A percentile compares a stretch with the other conserved stretches of the same genome.
Evolutionary conservation across 2,113 vertebrate species (phyloP).

Genomic region (Pontoporia blainvillei): DNA sequence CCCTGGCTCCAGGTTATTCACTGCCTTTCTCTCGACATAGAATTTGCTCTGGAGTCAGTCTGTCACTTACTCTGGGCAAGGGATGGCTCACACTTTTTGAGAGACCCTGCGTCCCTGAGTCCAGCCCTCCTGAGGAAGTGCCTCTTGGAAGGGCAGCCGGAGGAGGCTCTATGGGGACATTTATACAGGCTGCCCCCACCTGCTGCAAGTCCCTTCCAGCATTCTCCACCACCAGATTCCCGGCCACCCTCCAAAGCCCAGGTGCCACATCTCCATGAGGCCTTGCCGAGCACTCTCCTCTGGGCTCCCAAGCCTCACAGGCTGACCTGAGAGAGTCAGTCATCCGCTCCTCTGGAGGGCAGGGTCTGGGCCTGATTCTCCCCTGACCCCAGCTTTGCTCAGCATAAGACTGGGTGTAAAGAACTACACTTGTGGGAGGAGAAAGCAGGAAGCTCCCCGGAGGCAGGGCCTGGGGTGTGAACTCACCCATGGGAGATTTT

Average conservation of each 20-base stretch:
- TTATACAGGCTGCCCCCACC: neutral
- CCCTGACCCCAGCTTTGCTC: neutral
- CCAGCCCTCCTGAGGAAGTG: neutral
- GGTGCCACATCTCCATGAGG: neutral
- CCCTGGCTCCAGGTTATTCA: slow-evolving; percentile 59
- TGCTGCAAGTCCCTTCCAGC: neutral
- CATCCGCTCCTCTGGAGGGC: neutral
- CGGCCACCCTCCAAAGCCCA: neutral
- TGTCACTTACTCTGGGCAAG: slow-evolving; percentile 83
- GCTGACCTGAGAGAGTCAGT: neutral
- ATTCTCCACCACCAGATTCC: neutral
- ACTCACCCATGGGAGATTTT: slow-evolving; percentile 86
- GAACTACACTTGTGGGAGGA: neutral
- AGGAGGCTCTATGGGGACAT: neutral
- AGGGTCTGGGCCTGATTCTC: neutral
- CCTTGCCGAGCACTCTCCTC: neutral
- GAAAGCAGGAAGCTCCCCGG: neutral
- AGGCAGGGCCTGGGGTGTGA: neutral
- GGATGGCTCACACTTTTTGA: slow-evolving; percentile 78
- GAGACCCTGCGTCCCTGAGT: slow-evolving; percentile 41
- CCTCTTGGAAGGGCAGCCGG: neutral
- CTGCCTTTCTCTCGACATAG: slow-evolving; percentile 87
- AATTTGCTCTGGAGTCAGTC: slow-evolving; percentile 89
- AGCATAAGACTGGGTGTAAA: neutral
- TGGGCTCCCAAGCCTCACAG: neutral